Percentiles rank a stretch among this genome's conserved stretches.
Conservation (phyloP, 2,113 vertebrate species). For the Pagrus major region DNA sequence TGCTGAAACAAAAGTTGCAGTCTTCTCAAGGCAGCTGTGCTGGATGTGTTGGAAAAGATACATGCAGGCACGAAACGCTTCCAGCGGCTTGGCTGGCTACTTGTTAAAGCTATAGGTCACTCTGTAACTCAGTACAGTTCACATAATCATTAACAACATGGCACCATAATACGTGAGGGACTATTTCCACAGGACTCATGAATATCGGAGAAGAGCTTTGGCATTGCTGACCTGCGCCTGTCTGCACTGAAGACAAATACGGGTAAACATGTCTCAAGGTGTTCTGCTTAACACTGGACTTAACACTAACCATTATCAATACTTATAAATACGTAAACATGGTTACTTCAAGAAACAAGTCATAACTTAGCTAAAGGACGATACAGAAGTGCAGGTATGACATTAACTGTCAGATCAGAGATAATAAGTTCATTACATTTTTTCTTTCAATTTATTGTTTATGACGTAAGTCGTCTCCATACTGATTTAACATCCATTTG, state of each 20-base stretch:
- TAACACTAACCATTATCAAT: background rate
- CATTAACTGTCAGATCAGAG: background rate
- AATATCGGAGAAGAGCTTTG: slow-evolving; percentile 35
- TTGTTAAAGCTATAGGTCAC: slow-evolving; percentile 42
- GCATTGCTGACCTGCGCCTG: slow-evolving; percentile 35
- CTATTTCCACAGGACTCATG: slow-evolving; percentile 28
- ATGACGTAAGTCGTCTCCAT: background rate
- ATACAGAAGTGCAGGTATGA: background rate
- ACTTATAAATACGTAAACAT: slow-evolving; percentile 4
- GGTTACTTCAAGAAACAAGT: background rate
- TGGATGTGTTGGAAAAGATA: background rate
- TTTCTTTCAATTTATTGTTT: background rate
- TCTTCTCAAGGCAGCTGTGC: background rate
- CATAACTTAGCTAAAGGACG: background rate
- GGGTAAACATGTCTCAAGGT: slow-evolving; percentile 27
- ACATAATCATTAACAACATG: slow-evolving; percentile 45
- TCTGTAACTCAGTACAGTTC: slow-evolving; percentile 33
- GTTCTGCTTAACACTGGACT: slow-evolving; percentile 11
- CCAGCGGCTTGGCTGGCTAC: slow-evolving; percentile 30
- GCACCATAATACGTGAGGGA: slow-evolving; percentile 30
- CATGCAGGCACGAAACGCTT: slow-evolving; percentile 12
- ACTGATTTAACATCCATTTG: background rate
- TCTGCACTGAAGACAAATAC: slow-evolving; percentile 33
- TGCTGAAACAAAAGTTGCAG: slow-evolving; percentile 25
- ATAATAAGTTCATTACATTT: background rate